Evolutionary conservation across 2,797 vertebrate species (phyloP).

Genomic region (Thripadectes ignobilis): DNA sequence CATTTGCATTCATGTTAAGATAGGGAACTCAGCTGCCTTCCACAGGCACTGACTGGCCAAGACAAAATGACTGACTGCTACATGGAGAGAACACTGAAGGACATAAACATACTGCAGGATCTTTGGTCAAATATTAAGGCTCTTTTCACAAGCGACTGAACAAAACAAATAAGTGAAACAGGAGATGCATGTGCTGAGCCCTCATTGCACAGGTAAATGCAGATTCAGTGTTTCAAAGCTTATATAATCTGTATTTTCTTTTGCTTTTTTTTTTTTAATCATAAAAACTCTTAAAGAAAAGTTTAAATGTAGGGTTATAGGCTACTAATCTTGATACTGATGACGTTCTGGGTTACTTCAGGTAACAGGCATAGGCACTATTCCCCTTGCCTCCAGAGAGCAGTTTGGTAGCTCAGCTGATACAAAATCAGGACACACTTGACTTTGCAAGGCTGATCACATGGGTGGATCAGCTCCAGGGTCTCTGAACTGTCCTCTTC

Average conservation of each 20-base stretch:
- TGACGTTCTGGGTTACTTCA: background rate
- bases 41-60: constrained; percentile 28
- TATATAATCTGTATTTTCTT: background rate
- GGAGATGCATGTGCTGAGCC: background rate
- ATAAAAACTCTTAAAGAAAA: constrained; percentile 21
- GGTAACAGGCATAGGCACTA: background rate
- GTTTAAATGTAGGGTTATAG: constrained; percentile 44
- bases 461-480: background rate
- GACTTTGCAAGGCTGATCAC: background rate
- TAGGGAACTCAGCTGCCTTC: constrained; percentile 61
- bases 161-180: constrained; percentile 53
- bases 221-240: constrained; percentile 46
- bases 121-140: constrained; percentile 63
- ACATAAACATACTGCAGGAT: constrained; percentile 43
- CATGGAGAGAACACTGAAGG: constrained; percentile 32
- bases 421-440: background rate
- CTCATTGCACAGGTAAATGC: constrained; percentile 15
- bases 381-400: background rate
- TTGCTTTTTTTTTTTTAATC: background rate
- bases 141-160: constrained; percentile 54
- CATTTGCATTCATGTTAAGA: constrained; percentile 74
- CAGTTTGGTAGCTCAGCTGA: background rate
- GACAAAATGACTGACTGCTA: constrained; percentile 67
- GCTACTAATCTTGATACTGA: constrained; percentile 13
- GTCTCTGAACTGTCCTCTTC: background rate